Conservation (phyloP, 2,888 invertebrate species). For the Pemphredon lugubris region DNA sequence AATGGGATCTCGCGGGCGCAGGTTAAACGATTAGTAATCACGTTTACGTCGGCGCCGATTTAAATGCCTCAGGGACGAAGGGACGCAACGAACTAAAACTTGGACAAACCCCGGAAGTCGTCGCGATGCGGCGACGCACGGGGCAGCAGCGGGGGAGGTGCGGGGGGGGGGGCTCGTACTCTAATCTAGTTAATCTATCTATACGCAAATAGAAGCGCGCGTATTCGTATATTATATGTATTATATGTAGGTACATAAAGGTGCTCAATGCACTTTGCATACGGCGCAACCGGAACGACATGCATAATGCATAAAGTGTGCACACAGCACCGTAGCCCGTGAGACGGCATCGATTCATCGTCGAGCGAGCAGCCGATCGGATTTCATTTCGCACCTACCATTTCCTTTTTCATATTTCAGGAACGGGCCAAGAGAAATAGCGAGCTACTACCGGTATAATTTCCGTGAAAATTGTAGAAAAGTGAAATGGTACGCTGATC, state of each 20-base stretch:
- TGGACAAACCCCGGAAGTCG: not conserved
- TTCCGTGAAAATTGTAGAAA: not conserved
- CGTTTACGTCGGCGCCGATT: no score
- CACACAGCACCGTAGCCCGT: constrained; percentile 7
- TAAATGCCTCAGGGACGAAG: constrained; percentile 10
- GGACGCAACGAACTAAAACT: not conserved
- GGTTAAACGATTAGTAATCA: no score
- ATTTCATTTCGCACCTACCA: constrained; percentile 28
- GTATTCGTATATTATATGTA: not conserved
- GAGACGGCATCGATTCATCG: constrained; percentile 45
- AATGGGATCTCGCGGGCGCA: no score
- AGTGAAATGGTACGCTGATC: no score
- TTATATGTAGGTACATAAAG: no score
- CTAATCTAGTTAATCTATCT: constrained; percentile 32
- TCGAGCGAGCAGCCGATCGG: constrained; percentile 24
- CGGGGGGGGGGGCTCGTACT: not conserved
- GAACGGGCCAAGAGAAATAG: not conserved
- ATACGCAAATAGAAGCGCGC: constrained; percentile 2
- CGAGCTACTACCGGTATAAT: not conserved
- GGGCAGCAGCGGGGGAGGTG: no score
- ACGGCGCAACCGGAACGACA: constrained; percentile 26
- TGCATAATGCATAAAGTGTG: constrained; percentile 50
- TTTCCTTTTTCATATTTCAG: constrained; percentile 6
- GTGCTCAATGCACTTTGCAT: constrained; percentile 16
- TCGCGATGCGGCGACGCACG: not conserved